Base-by-base conservation (phyloP, 2,797 vertebrate species). In the Pampus argenteus region DNA sequence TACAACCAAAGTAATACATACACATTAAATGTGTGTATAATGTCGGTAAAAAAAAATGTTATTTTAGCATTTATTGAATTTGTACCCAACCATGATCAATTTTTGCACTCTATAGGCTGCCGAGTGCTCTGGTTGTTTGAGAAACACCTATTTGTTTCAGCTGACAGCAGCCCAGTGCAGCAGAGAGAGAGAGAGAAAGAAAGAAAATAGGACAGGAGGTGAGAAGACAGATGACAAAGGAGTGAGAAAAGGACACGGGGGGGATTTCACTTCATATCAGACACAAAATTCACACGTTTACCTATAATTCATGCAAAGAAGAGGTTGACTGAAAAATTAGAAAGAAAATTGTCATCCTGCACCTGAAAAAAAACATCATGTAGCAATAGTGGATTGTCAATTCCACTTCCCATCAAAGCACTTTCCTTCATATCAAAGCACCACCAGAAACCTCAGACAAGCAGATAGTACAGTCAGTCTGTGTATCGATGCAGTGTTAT, bases 121-220 rank as follows among this genome's bases (percentile, higher is more conserved):
- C 84, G 75, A 54, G 25, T 29, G 49, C 81, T 54, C 56, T 22
- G 60, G 66, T 58, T 84, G 78, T 81, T 72, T 67, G 62, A 78
- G 74, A 85, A 79, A 59, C 1, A 25, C 70, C 74, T 76, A 83
- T 90, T 89, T 88, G 87, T 86, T 83, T 89, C 69, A 71, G 66
- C 65, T 90, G 88, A 86, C 86, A 86, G 58, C 49, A 71, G 79
- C 78, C 61, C 26, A 69, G 45, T 63, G 76, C 49, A 71, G 60
- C 47, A 55, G 45, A 57, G 54, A 68, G 26, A 66, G 2, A 54
- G 45, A 34, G 28, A 52, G 11, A 31, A 17, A 40, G 36, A 14
- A 64, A 59, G 54, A 36, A 75, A 56, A 69, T 7, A 40, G 34
- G 52, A 82, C 4, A 60, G 36, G 45, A 38, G 73, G 36, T 28